These are phyloP conservation scores for Machaerirhynchus nigripectus DNA, from an alignment of 2,113 vertebrate species.

Conservation along the genomic window DNA sequence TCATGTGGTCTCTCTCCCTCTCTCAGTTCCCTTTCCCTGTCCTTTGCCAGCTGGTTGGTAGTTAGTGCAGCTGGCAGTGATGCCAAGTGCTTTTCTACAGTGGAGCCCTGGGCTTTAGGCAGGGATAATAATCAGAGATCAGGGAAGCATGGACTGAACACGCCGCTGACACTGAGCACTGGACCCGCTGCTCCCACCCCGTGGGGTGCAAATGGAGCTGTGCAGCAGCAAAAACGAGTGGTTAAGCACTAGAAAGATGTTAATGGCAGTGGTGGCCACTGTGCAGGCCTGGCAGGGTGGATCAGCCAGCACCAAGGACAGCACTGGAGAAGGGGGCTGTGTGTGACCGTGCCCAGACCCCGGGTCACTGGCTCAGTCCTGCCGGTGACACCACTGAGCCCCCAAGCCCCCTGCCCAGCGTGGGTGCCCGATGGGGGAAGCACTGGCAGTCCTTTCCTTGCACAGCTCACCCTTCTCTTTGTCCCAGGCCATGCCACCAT, in stretches of 20 bases:
- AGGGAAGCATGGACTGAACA: neutral
- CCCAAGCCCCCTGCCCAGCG: neutral
- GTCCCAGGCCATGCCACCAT: rapidly evolving
- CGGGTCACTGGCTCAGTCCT: neutral
- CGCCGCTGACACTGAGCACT: neutral
- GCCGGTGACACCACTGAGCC: neutral
- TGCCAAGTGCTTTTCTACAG: neutral
- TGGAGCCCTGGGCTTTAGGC: neutral
- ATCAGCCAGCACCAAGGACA: neutral
- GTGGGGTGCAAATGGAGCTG: neutral
- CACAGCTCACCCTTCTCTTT: neutral
- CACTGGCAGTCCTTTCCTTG: rapidly evolving
- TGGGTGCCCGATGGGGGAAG: neutral
- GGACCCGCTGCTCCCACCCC: neutral
- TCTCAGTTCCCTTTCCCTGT: neutral
- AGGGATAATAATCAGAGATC: conserved; percentile 8
- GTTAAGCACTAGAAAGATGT: neutral
- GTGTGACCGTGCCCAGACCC: neutral
- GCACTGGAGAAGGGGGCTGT: neutral
- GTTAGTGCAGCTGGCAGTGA: neutral
- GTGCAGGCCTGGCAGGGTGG: neutral
- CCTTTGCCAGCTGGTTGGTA: neutral
- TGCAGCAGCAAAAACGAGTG: neutral
- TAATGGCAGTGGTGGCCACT: neutral
- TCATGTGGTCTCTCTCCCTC: neutral